Base-by-base conservation (phyloP, 2,888 invertebrate species). In the Epinotia ramella region DNA sequence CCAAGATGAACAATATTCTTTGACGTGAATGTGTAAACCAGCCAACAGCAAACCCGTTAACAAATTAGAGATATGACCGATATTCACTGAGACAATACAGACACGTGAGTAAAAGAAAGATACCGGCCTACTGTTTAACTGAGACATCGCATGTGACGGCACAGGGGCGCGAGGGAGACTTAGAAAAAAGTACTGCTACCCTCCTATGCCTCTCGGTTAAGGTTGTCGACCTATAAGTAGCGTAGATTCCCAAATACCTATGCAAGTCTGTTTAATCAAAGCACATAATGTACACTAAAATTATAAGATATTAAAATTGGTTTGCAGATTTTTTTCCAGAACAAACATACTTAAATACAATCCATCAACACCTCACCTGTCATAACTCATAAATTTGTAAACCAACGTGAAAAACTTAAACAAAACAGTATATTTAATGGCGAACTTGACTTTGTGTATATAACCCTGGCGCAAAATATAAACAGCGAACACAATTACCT, bases 361-460 rank as follows among this genome's bases (percentile, higher is more conserved):
- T 84, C 78, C 78, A 81, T 81, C 67, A 20, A 40, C 67, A 33
- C 73, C 78, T 79, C 28, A 62, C 62, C 57, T 64, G 68, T 68
- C 66, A 74, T 60, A 78, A 78, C 64, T 68, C 66, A 74, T 60
- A 78, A 78, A 74, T 79, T n/a, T 65, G 77, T 72, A 40, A 70
- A 53, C 76, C 20, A 53, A 68, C 77, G 64, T 74, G 78, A 69
- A 74, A 68, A 74, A 68, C 77, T 80, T 80, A 76, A 73, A 73
- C 77, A 80, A 78, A 80, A 77, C 77, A 62, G 77, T 63, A 62
- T 78, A 77, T 77, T 81, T 80, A 79, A 81, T 77, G 73, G 79
- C 77, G 83, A 66, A 79, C 83, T 85, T 85, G 83, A 85, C 84
- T 84, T 82, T 84, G 81, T 80, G 79, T 76, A 78, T 78, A 7